Base-by-base conservation (phyloP, 2,113 vertebrate species). In the Pseudorhombus dupliciocellatus region DNA sequence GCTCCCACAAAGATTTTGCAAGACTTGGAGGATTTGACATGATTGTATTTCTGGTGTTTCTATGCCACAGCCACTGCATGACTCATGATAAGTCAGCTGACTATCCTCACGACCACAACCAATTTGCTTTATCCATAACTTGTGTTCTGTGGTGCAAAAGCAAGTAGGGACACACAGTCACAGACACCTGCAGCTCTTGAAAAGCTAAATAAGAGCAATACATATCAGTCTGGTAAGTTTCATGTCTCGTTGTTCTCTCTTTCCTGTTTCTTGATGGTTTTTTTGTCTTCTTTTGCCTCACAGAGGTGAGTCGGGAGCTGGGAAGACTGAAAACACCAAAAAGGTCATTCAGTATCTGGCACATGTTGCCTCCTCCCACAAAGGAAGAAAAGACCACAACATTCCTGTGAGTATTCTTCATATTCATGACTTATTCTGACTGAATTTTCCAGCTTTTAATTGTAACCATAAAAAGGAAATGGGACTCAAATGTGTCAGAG, bases 281-380 rank as follows among this genome's bases (percentile, higher is more conserved):
- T 16, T 0, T 76, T 31, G 24, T 64, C 1, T 51, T 67, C 18
- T 77, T 60, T 53, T 66, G 11, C 65, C 20, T 69, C 89, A 34
- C 88, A 99, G 97, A 90, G 98, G 98, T 76, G 98, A 99, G 93
- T 99, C 98, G 1, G 98, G 98, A 87, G 98, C 98, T 1, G 98
- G 98, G 82, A 99, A 99, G 93, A 99, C 97, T 0, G 97, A 99
- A 86, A 98, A 99, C 90, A 98, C 97, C 7, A 99, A 99, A 92
- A 99, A 99, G 84, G 97, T 99, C 66, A 99, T 99, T 89, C 98
- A 99, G 73, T 99, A 99, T 91, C 94, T 99, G 85, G 98, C 98
- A 60, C 97, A 99, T 6, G 98, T 99, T 67, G 97, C 98, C 72
- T 99, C 98, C 74, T 99, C 97, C 60, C 98, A 99, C 84, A 98